Percentiles rank a stretch among this genome's conserved stretches.
Evolutionary conservation across 2,797 vertebrate species (phyloP).

Genomic region (Stomatorhinus walkeri): DNA sequence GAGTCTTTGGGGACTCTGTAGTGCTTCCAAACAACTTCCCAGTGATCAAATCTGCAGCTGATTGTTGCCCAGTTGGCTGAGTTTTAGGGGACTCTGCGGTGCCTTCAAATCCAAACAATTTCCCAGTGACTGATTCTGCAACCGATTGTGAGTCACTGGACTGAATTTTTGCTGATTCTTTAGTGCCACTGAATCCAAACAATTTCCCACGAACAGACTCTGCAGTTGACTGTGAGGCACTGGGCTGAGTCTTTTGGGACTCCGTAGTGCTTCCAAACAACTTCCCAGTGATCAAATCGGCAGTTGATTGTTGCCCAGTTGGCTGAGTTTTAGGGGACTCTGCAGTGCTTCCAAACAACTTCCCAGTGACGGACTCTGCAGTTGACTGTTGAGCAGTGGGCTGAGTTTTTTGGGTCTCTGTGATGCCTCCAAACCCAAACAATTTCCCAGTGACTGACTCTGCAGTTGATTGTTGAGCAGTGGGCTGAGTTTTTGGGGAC

Average conservation of each 20-base stretch:
- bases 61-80: constrained; percentile 53
- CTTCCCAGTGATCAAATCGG: neutral
- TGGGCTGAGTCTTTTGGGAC: neutral
- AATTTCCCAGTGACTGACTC: neutral
- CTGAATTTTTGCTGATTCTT: constrained; percentile 43
- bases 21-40: neutral
- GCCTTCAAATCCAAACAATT: constrained; percentile 58
- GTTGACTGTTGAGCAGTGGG: neutral
- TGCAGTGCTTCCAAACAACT: constrained; percentile 69
- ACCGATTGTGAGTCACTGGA: neutral
- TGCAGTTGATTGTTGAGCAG: neutral
- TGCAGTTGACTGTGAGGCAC: neutral
- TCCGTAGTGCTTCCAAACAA: neutral
- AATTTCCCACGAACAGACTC: neutral
- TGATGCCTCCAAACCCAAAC: neutral
- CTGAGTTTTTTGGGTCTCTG: neutral
- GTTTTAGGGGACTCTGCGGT: constrained; percentile 76
- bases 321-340: constrained; percentile 68
- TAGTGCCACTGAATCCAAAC: constrained; percentile 39
- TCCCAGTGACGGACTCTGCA: constrained; percentile 40
- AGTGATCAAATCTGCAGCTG: neutral
- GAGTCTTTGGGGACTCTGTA: neutral
- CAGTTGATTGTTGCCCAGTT: constrained; percentile 49
- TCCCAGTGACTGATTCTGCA: neutral
- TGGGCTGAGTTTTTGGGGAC: neutral